Percentiles rank a stretch among this genome's conserved stretches.
phyloP scores from a whole-genome alignment of 92 coral and sea anemone species.

The Phymanthus crucifer region DNA sequence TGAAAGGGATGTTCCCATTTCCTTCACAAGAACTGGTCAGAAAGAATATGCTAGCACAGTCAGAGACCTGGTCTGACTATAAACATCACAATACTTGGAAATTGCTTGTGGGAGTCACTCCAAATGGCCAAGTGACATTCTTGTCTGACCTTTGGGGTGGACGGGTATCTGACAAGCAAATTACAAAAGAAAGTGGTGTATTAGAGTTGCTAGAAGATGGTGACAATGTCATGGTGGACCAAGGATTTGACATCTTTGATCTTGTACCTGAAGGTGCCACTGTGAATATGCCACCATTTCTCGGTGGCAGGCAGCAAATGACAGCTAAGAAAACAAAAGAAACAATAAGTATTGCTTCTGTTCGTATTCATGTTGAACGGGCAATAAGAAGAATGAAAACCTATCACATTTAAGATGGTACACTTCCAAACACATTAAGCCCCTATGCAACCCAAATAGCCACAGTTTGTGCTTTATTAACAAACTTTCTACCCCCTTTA shows the following conservation, averaged over 20 bases:
- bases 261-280: too few species aligned
- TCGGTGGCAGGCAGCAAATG: too few species aligned
- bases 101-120: slow-evolving; percentile 28
- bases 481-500: slow-evolving; percentile 50
- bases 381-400: too few species aligned
- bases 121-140: slow-evolving; percentile 40
- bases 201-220: slow-evolving; percentile 30
- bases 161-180: slow-evolving; percentile 41
- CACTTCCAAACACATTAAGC: slow-evolving; percentile 15
- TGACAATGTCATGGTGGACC: slow-evolving; percentile 3
- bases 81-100: slow-evolving; percentile 48
- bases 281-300: too few species aligned
- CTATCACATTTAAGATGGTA: too few species aligned
- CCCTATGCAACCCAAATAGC: slow-evolving; percentile 42
- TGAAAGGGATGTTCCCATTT: slow-evolving; percentile 41
- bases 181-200: slow-evolving; percentile 37
- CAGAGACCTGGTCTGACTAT: slow-evolving; percentile 17
- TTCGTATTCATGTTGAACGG: too few species aligned
- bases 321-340: too few species aligned
- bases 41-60: slow-evolving; percentile 42
- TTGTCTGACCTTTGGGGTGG: slow-evolving; percentile 39
- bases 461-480: slow-evolving; percentile 37
- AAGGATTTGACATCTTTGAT: too few species aligned
- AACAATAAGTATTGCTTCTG: too few species aligned
- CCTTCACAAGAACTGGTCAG: slow-evolving; percentile 33